Evolutionary conservation across 2,888 invertebrate genomes (phyloP).

Genomic region (Schizaphis graminum): DNA sequence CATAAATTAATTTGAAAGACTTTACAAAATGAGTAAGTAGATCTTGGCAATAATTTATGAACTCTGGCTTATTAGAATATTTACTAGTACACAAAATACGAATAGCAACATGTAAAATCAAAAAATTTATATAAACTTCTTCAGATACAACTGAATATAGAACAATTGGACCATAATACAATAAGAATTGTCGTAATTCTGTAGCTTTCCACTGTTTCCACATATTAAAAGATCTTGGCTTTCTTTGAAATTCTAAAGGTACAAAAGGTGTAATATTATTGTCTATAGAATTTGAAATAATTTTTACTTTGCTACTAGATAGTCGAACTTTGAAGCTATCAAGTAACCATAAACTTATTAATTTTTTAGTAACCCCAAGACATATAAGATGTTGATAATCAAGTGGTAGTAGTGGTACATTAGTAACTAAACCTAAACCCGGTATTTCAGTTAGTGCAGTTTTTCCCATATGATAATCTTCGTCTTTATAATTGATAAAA

Average conservation of each 20-base stretch:
- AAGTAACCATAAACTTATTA: conserved; percentile 64
- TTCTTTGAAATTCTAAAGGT: background rate
- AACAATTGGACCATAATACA: conserved; percentile 29
- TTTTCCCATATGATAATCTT: background rate
- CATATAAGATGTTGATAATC: background rate
- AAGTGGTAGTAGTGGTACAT: no score
- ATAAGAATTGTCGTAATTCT: conserved; percentile 20
- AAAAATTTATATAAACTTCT: background rate
- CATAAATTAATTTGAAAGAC: background rate
- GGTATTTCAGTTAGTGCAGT: background rate
- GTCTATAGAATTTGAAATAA: no score
- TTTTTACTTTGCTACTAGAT: conserved; percentile 18
- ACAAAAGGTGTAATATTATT: background rate
- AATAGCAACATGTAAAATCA: conserved; percentile 13
- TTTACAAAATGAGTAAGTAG: background rate
- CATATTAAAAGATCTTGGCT: background rate
- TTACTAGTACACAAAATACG: background rate
- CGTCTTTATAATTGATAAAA: background rate
- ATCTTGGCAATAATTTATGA: no score
- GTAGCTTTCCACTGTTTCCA: conserved; percentile 20
- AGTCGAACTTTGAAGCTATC: conserved; percentile 60
- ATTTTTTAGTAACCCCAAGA: conserved; percentile 1
- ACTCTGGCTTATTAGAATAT: no score
- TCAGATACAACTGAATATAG: background rate
- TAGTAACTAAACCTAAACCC: background rate